Evolutionary conservation across 2,888 invertebrate species (phyloP), one percentile per base, ranked within the genome.

Genomic region (Furcula furcula): DNA sequence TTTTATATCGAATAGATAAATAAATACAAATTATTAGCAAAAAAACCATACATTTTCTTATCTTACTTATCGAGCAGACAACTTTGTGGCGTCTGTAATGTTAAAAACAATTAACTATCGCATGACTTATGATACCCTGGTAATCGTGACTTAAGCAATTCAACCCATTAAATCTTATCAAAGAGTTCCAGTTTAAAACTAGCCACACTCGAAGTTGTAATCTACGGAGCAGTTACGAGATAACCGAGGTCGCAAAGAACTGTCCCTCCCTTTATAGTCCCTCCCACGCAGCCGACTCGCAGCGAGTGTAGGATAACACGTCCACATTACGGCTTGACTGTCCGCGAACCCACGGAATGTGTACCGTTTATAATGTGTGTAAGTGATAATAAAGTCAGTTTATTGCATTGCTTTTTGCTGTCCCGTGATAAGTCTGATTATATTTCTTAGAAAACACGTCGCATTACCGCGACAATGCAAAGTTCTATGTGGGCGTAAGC

Each of bases 281-380:
- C 40, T 31, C 55, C 55, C 53, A 55, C 55, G 49, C 45, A 15
- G n/a, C n/a, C n/a, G n/a, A n/a, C n/a, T 1, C 21, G 21, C 21
- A 21, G 12, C 22, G 5, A 12, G 23, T 12, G 12, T 12, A 23
- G 23, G 23, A 23, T 23, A 23, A 12, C 23, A 26, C 9, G 14
- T 9, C 14, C 7, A 26, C 26, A 14, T 26, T 26, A 13, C 13
- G 14, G 7, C 26, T 26, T 14, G 4, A 7, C n/a, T 26, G 14
- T 14, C 26, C 26, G 14, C 14, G 14, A 26, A 14, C 14, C 14
- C 9, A 14, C 14, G 7, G 1, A 12, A 7, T 3, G 1, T 7
- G 23, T 7, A 5, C 12, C 7, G 10, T 6, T 11, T 11, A 4
- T n/a, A 11, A 9, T 21, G 21, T 7, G n/a, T 7, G 6, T 4